These are phyloP conservation scores for Diceros bicornis DNA, from an alignment of 2,797 vertebrate species.

Conservation along the genomic window DNA sequence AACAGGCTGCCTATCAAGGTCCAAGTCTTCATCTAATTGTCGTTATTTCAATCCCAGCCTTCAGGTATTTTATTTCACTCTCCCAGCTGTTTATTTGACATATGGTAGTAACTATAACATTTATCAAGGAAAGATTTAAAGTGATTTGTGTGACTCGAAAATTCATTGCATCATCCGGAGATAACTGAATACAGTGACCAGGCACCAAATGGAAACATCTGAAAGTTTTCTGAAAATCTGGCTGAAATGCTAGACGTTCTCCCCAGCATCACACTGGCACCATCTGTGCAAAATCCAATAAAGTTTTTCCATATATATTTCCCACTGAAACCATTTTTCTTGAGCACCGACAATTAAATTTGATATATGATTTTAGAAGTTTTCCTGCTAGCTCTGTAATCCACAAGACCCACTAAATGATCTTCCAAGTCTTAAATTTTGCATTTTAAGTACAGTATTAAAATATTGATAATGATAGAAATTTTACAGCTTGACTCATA, in stretches of 20 bases:
- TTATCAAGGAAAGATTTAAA: slow-evolving; percentile 15
- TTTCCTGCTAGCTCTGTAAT: background rate
- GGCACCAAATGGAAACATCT: background rate
- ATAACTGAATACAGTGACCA: background rate
- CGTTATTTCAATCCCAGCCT: background rate
- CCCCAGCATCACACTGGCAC: background rate
- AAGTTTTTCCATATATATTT: background rate
- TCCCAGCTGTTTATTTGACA: background rate
- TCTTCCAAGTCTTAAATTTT: background rate
- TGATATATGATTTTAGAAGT: background rate
- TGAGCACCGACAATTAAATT: background rate
- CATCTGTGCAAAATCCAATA: background rate
- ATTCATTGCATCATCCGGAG: background rate
- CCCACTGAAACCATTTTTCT: background rate
- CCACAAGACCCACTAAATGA: background rate
- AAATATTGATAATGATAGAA: background rate
- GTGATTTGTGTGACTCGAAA: background rate
- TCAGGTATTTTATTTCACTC: background rate
- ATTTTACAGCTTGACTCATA: background rate
- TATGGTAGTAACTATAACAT: background rate
- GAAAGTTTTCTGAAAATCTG: background rate
- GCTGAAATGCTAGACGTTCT: background rate
- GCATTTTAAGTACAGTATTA: background rate
- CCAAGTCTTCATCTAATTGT: background rate
- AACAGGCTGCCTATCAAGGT: background rate